Evolutionary conservation across 1,140 invertebrate species (phyloP).

Genomic region (Bombus confusus): DNA sequence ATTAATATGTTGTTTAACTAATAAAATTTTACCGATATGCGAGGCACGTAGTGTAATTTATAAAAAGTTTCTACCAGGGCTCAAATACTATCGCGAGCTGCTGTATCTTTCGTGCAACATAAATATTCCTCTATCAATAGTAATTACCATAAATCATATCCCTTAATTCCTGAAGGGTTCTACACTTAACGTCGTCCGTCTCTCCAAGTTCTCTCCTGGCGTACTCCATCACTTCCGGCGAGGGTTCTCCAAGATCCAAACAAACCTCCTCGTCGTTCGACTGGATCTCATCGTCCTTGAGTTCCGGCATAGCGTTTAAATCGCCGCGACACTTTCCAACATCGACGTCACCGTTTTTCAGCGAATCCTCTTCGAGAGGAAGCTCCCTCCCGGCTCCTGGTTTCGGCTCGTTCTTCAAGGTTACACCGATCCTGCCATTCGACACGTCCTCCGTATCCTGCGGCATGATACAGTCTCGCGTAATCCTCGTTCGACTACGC

Average conservation of each 20-base stretch:
- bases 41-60: too few species aligned
- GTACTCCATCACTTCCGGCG: conserved; percentile 79
- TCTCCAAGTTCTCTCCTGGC: conserved; percentile 81
- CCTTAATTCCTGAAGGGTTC: conserved; percentile 86
- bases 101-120: too few species aligned
- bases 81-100: not conserved
- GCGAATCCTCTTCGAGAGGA: not conserved
- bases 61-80: not conserved
- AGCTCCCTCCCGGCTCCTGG: not conserved
- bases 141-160: conserved; percentile 89
- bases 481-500: not conserved
- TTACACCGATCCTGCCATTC: not conserved
- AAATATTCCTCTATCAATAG: not conserved
- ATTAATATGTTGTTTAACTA: too few species aligned
- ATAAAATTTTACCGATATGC: too few species aligned
- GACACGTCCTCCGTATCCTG: conserved; percentile 35
- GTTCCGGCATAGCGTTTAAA: conserved; percentile 64
- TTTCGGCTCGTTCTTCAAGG: not conserved
- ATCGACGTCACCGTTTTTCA: conserved; percentile 31
- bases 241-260: conserved; percentile 78
- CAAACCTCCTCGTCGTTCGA: conserved; percentile 77
- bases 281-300: conserved; percentile 63
- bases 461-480: conserved; percentile 24
- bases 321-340: conserved; percentile 16
- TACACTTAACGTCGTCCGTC: conserved; percentile 84